Evolutionary conservation across 2,888 invertebrate genomes (phyloP), one percentile per base, ranked within the genome.

Genomic region (Tryphoninae sp.): DNA sequence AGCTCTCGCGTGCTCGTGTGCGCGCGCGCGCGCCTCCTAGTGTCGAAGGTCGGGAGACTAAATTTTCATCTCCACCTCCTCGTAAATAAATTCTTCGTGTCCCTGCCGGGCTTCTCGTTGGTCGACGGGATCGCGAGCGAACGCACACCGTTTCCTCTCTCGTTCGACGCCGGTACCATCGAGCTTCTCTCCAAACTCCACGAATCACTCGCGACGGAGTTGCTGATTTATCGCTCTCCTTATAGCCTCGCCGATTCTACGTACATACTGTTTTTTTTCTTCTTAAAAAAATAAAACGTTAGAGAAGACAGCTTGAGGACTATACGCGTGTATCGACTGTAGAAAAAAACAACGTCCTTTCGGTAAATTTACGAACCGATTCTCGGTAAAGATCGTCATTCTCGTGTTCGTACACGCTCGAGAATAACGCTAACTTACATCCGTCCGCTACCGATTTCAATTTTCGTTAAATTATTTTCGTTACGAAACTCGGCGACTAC

Each of bases 41-140:
- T 68, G 73, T 74, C 78, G 73, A 73, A 79, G 78, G 73, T 79
- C 73, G 33, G 73, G 68, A 68, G 61, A 68, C 45, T 26, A 62
- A 67, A 73, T 59, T 72, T 73, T 73, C 62, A 68, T 73, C 53
- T 62, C 62, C 45, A 13, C 45, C 45, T 45, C 45, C 45, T 45
- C 45, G 53, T 40, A 69, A 49, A 65, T 77, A 78, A 78, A 67
- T 78, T 65, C 40, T 49, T 53, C 58, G 16, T 26, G 19, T 49
- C 23, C n/a, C 16, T 9, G 22, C 16, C 42, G 40, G 26, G 45
- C 58, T 19, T 45, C 23, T 62, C 72, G 45, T 16, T n/a, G 3
- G 22, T 23, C 45, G n/a, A 16, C 65, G 55, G 58, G 23, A 19
- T 58, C 11, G 11, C n/a, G 23, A 33, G 22, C 16, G 23, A 33